Evolutionary conservation across 2,113 vertebrate species (phyloP).

Genomic region (Dicaeum eximium): DNA sequence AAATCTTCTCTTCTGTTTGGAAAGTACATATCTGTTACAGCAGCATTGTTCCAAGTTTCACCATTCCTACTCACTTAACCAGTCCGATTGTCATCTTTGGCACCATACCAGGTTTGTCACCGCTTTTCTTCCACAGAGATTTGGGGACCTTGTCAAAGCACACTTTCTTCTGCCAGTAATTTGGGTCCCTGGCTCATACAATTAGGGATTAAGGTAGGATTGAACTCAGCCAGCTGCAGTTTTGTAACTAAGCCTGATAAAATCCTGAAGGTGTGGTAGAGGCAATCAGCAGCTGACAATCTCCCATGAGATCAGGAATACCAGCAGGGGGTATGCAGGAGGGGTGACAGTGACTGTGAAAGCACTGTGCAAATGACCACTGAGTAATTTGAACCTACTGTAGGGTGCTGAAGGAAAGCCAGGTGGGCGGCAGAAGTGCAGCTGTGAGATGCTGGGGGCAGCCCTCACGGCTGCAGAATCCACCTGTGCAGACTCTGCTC

Average conservation of each 20-base stretch:
- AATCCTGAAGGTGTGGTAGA: not conserved
- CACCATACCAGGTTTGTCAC: not conserved
- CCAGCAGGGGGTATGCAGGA: not conserved
- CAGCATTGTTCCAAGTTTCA: not conserved
- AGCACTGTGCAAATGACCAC: not conserved
- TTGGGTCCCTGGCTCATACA: not conserved
- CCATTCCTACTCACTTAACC: not conserved
- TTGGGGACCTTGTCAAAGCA: not conserved
- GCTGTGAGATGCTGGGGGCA: accelerated
- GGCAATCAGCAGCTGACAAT: not conserved
- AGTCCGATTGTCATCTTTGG: not conserved
- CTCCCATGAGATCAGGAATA: not conserved
- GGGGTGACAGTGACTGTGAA: not conserved
- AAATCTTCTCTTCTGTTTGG: not conserved
- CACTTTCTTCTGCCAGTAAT: not conserved
- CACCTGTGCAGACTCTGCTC: not conserved
- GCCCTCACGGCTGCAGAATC: not conserved
- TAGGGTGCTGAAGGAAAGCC: not conserved
- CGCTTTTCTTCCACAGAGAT: not conserved
- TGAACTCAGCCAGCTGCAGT: not conserved
- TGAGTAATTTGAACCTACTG: not conserved
- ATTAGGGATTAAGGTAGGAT: not conserved
- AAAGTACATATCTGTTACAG: not conserved
- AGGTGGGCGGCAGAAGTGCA: accelerated
- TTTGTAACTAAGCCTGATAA: not conserved